Base-by-base conservation (phyloP, 2,888 invertebrate genomes). In the Oscheius sp. region DNA sequence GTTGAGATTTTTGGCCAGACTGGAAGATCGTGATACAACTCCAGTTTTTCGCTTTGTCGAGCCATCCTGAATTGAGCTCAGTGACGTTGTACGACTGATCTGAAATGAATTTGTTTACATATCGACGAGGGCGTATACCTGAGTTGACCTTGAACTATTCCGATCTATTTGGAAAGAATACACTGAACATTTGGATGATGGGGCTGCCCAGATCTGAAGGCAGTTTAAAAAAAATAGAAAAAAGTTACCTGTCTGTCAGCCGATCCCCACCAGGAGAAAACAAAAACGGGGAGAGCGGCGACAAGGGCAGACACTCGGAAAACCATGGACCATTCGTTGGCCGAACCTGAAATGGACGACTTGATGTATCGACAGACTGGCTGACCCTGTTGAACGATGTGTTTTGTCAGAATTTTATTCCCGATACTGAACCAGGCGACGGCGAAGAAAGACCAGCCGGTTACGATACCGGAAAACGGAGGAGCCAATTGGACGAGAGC, bases 401-500 rank as follows among this genome's bases (percentile, higher is more conserved):
- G 78, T 69, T 87, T 87, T 5, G 87, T 87, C 18, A 86, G 76
- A 55, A 86, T 82, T 66, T 87, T 87, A 75, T 87, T 87, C 35
- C 80, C 83, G 18, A 87, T 87, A 16, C 82, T 80, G 71, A 86
- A 87, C 82, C 82, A 82, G 18, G 80, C 82, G 1, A 82, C 82
- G 1, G 79, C 79, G 45, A 85, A 84, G 69, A 83, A 85, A 12
- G 82, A 79, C 81, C 83, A 82, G 43, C 86, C 86, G 1, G 86
- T 86, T 53, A 87, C 82, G n/a, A 86, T 81, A 53, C 87, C 87
- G 6, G 87, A 87, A 72, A 85, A 84, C 7, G 86, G 84, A 1
- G 87, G 87, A 7, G 86, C 87, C 29, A 87, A 72, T 72, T 87
- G 86, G 2, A 87, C 84, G 58, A 87, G 80, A 7, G 87, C 84